Evolutionary conservation across 2,888 invertebrate species (phyloP).

Genomic region (Tupiocoris notatus): DNA sequence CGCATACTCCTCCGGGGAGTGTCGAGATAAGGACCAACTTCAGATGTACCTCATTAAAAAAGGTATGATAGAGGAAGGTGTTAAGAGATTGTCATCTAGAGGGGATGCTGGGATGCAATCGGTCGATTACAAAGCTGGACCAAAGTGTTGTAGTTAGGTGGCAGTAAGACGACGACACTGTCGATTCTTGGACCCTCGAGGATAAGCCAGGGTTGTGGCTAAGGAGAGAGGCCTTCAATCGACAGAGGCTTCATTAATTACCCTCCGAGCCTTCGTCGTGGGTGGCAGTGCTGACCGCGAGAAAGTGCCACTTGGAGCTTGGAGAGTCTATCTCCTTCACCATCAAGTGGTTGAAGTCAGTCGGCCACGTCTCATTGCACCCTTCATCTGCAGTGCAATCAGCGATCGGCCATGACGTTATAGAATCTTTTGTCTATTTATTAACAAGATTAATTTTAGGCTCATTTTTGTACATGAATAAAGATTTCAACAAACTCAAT

Average conservation of each 20-base stretch:
- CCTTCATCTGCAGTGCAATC: constrained; percentile 20
- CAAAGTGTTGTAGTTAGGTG: constrained; percentile 13
- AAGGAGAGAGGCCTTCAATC: constrained; percentile 18
- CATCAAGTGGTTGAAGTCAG: constrained; percentile 25
- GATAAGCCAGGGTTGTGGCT: neutral
- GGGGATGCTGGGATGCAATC: constrained; percentile 15
- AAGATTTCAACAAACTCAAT: neutral
- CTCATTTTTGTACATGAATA: too few species aligned
- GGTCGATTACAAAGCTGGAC: neutral
- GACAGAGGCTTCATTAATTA: constrained; percentile 35
- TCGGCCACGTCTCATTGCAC: constrained; percentile 18
- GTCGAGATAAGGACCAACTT: constrained; percentile 1
- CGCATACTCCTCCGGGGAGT: neutral
- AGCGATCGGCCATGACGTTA: too few species aligned
- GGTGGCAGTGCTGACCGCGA: constrained; percentile 23
- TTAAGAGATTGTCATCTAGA: constrained; percentile 31
- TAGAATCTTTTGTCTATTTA: too few species aligned
- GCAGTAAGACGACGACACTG: constrained; percentile 4
- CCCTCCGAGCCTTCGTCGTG: constrained; percentile 9
- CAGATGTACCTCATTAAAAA: constrained; percentile 33
- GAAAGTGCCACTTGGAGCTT: constrained; percentile 1
- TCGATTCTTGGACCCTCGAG: neutral
- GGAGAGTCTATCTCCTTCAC: constrained; percentile 18
- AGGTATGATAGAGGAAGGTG: constrained; percentile 30
- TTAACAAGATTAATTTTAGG: too few species aligned